A percentile compares a stretch with the other conserved stretches of the same genome.
Conservation (phyloP, 2,888 invertebrate species). For the Epiblema foenella region DNA sequence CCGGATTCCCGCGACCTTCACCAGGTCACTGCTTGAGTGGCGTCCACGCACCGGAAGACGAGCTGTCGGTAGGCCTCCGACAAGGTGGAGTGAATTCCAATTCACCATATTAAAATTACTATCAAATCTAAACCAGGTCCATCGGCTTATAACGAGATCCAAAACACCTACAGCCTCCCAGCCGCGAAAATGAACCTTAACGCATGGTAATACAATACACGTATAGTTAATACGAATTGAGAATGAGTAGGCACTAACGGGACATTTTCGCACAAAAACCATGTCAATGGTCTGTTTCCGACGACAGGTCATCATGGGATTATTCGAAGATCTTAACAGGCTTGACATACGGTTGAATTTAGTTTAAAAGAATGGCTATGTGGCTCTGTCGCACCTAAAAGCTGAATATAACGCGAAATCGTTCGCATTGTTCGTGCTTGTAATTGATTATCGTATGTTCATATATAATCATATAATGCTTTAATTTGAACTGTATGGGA, state of each 20-base stretch:
- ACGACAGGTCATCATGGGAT: not conserved
- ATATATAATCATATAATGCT: not conserved
- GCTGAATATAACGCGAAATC: slow-evolving; percentile 28
- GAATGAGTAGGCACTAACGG: slow-evolving; percentile 41
- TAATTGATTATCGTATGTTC: slow-evolving; percentile 39
- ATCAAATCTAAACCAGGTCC: slow-evolving; percentile 30
- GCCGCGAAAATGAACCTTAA: not conserved
- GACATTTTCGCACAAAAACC: slow-evolving; percentile 36
- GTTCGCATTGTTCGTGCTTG: slow-evolving; percentile 19
- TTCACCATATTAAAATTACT: slow-evolving; percentile 18
- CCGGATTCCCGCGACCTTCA: too few relatives aligned
- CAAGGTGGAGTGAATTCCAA: too few relatives aligned
- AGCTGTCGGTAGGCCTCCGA: too few relatives aligned
- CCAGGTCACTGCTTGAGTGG: too few relatives aligned
- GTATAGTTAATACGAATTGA: slow-evolving; percentile 23
- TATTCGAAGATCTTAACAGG: not conserved
- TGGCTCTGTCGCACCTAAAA: slow-evolving; percentile 14
- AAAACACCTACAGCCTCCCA: slow-evolving; percentile 5
- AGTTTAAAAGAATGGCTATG: not conserved
- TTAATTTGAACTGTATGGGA: not conserved
- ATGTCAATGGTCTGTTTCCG: slow-evolving; percentile 38
- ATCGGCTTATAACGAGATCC: slow-evolving; percentile 25
- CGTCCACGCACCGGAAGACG: too few relatives aligned
- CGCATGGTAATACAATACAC: not conserved
- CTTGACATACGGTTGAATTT: not conserved